Evolutionary conservation across 2,797 vertebrate species (phyloP).

Genomic region (Morelia viridis): DNA sequence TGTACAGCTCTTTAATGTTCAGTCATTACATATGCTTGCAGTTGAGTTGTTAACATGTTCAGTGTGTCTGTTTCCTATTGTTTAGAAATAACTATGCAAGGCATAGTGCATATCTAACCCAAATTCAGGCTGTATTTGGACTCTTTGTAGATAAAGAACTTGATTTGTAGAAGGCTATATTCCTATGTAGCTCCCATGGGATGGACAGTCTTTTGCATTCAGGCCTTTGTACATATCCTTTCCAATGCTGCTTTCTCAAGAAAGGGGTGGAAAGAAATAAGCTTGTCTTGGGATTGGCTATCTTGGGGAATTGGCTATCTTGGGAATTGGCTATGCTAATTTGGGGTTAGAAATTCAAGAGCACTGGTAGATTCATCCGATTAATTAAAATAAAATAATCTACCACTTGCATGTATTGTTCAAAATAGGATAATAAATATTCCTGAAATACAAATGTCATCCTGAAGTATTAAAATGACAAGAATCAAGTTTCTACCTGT

Average conservation of each 20-base stretch:
- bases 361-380: constrained; percentile 7
- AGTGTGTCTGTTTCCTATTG: constrained; percentile 11
- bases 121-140: not conserved
- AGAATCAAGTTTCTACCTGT: not conserved
- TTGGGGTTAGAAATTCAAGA: constrained; percentile 32
- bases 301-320: constrained; percentile 1
- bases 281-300: not conserved
- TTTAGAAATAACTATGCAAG: constrained; percentile 26
- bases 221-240: constrained; percentile 14
- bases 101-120: constrained; percentile 5
- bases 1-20: constrained; percentile 23
- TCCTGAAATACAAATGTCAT: constrained; percentile 15
- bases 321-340: constrained; percentile 20
- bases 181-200: not conserved
- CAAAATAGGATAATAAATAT: constrained; percentile 12
- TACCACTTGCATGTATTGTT: not conserved
- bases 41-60: constrained; percentile 28
- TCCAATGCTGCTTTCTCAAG: not conserved
- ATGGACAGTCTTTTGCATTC: not conserved
- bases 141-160: constrained; percentile 26
- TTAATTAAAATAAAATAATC: not conserved
- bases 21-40: constrained; percentile 17
- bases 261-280: constrained; percentile 30
- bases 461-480: constrained; percentile 2
- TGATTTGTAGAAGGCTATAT: not conserved